These are phyloP conservation scores for Platorchestia sp. DNA, from an alignment of 1,140 invertebrate species.

Conservation along the genomic window DNA sequence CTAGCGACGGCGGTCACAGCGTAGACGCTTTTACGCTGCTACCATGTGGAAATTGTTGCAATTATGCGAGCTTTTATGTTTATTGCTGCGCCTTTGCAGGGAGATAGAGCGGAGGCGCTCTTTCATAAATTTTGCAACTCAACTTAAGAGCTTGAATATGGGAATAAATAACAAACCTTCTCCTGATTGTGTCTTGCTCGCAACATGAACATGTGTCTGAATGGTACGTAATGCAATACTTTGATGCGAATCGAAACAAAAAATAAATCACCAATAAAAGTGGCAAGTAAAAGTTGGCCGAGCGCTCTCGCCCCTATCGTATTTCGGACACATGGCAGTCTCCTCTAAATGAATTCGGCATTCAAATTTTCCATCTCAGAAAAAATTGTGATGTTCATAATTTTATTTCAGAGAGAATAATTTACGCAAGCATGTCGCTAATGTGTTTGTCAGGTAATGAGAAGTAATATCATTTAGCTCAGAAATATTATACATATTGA, in stretches of 20 bases:
- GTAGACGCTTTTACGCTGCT: neutral
- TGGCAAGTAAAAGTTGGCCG: neutral
- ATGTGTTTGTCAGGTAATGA: too few relatives aligned
- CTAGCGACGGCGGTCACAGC: neutral
- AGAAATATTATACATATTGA: too few relatives aligned
- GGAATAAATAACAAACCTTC: neutral
- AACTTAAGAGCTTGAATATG: neutral
- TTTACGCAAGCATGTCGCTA: too few relatives aligned
- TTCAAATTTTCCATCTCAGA: too few relatives aligned
- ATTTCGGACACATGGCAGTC: too few relatives aligned
- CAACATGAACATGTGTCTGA: neutral
- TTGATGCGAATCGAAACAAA: neutral
- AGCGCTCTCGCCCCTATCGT: too few relatives aligned
- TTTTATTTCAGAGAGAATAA: too few relatives aligned
- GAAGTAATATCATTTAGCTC: too few relatives aligned
- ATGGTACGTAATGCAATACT: neutral
- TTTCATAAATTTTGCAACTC: neutral
- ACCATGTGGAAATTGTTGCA: neutral
- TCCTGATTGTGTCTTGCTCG: neutral
- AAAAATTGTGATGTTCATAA: too few relatives aligned
- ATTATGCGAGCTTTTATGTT: neutral
- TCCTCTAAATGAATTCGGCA: too few relatives aligned
- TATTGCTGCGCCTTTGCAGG: neutral
- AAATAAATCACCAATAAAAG: neutral
- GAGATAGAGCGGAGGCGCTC: neutral